Base-by-base conservation (phyloP, 2,888 invertebrate genomes). In the Metacarcinus magister region DNA sequence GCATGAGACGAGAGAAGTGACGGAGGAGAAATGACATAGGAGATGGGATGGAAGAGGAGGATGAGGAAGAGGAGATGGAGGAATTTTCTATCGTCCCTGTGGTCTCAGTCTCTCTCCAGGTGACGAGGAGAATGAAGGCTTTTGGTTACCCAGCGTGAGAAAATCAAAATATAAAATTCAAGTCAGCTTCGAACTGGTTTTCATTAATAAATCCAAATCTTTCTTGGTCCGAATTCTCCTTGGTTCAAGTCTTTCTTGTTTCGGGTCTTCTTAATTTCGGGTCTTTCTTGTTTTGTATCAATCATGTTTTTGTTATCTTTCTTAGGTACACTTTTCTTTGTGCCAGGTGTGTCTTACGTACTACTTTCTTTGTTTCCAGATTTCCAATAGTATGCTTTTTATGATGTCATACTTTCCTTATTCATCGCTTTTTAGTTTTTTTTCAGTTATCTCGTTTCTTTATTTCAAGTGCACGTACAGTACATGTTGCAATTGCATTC, bases 131-230 rank as follows among this genome's bases (percentile, higher is more conserved):
- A 82, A 82, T 5, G 32, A 82, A 67, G 67, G 19, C 19, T 67
- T 16, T 67, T 5, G 67, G 67, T 67, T 32, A 82, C 28, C 4
- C 32, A 13, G 32, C 82, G 82, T 82, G 32, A 82, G 82, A 82
- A 82, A 82, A 32, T 82, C 82, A 8, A 82, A 32, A 82, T 82
- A 82, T 82, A 8, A 82, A 32, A 82, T 82, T 10, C n/a, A 32
- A 82, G 82, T 67, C 67, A 67, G n/a, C 67, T 0, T 1, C 23
- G 67, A 67, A 67, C 67, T 67, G 67, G 67, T 67, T 67, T 67
- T 67, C 67, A 67, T 67, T 67, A 67, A 67, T 67, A 67, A 67
- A 67, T 67, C 67, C 67, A 19, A 67, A 67, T 67, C 67, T 67
- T 67, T 67, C 67, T 67, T 67, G 67, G 67, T 67, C 19, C 67